A percentile compares a stretch with the other conserved stretches of the same genome.
Evolutionary conservation across 2,888 invertebrate genomes (phyloP).

Genomic region (Choreutis nemorana): DNA sequence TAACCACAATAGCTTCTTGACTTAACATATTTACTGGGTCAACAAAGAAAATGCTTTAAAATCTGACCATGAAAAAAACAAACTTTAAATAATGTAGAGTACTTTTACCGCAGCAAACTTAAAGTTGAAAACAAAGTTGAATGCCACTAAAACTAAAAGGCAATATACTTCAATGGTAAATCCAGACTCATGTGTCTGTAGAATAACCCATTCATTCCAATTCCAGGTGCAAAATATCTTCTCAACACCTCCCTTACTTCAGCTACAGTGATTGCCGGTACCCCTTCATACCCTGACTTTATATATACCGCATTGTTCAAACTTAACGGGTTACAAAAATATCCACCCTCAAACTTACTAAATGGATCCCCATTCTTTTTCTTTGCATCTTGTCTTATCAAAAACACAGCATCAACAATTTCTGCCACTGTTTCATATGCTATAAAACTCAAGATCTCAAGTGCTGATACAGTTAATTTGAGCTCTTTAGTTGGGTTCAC

Average conservation of each 20-base stretch:
- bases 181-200: conserved; percentile 54
- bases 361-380: conserved; percentile 75
- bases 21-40: too few species aligned
- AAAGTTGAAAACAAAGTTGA: too few species aligned
- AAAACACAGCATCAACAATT: conserved; percentile 82
- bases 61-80: conserved; percentile 1
- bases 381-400: conserved; percentile 80
- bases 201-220: conserved; percentile 62
- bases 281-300: conserved; percentile 70
- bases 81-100: conserved; percentile 1
- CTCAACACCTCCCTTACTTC: conserved; percentile 87
- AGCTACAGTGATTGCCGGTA: conserved; percentile 75
- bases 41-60: too few species aligned
- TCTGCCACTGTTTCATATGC: conserved; percentile 92
- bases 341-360: conserved; percentile 70
- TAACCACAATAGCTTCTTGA: too few species aligned
- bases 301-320: conserved; percentile 64
- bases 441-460: conserved; percentile 83
- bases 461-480: conserved; percentile 68
- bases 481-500: conserved; percentile 70
- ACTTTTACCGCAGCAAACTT: conserved; percentile 2
- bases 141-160: too few species aligned
- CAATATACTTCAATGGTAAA: conserved; percentile 39
- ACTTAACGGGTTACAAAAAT: conserved; percentile 70
- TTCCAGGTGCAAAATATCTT: conserved; percentile 71